Evolutionary conservation across 2,888 invertebrate species (phyloP), one percentile per base, ranked within the genome.

Genomic region (Resseliella maxima): DNA sequence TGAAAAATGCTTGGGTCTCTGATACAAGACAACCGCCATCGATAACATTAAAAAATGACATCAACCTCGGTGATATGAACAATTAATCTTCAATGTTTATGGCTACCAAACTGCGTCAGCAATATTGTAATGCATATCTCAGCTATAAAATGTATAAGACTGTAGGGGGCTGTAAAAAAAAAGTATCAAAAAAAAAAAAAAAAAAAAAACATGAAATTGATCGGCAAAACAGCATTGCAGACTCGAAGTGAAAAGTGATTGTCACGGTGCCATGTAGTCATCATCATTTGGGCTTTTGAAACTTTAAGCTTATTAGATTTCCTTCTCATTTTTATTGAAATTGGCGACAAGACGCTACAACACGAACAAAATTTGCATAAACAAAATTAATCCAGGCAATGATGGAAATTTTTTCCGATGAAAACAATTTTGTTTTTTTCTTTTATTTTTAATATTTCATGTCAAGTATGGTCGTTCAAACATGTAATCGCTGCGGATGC

Each of bases 261-360:
- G 27, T 72, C 72, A 15, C 72, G 31, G 15, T 27, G 72, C 72
- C 24, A 59, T 3, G n/a, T 31, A 72, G 12, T 72, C 12, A 27
- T 12, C 12, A 35, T 72, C n/a, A n/a, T 72, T 72, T 35, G 12
- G 15, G 72, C 2, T 59, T n/a, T 59, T 5, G 59, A 3, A 59
- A 59, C n/a, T 72, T 72, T 72, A 72, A 72, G 72, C 72, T 72
- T 31, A 72, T 72, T 72, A 31, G 72, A n/a, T 31, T 72, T 72
- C 31, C 6, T 59, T 24, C 12, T 59, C 27, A 50, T 12, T 21
- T 6, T 50, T 72, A 31, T 15, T 15, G 24, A 59, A 27, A 59
- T 18, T 50, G 2, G 15, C 5, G 15, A 50, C 2, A 50, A 24
- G 15, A 59, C n/a, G 24, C 3, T 24, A 24, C n/a, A 18, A 50